Percentiles rank a stretch among this genome's conserved stretches.
Conservation (phyloP, 2,888 invertebrate genomes). For the Oscheius onirici region DNA sequence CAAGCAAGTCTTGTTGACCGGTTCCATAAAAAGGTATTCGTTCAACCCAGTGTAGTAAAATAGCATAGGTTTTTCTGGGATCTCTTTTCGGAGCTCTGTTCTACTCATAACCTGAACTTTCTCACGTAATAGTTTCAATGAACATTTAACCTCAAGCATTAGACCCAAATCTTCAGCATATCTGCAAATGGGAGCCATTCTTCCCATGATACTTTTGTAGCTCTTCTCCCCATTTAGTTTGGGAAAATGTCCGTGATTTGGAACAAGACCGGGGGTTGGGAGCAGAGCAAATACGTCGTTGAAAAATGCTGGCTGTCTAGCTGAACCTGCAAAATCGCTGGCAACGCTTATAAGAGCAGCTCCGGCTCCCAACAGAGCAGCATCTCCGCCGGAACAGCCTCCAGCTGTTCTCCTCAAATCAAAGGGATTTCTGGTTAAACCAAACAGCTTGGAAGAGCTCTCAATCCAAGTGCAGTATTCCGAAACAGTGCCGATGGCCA, state of each 20-base stretch:
- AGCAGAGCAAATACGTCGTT: constrained; percentile 18
- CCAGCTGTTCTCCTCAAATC: constrained; percentile 26
- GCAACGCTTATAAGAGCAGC: constrained; percentile 23
- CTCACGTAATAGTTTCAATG: not conserved
- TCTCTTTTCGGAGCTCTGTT: not conserved
- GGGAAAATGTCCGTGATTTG: constrained; percentile 24
- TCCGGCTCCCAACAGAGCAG: constrained; percentile 21
- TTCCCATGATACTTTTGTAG: constrained; percentile 8
- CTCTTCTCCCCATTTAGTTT: not conserved
- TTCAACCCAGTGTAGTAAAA: not conserved
- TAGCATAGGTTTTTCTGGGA: not conserved
- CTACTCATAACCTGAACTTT: not conserved
- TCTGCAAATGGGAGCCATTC: constrained; percentile 14
- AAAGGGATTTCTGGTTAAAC: constrained; percentile 20
- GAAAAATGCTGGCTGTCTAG: constrained; percentile 15
- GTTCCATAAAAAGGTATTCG: constrained; percentile 2
- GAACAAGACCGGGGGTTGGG: constrained; percentile 8
- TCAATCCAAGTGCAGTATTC: constrained; percentile 32
- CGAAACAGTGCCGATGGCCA: constrained; percentile 21
- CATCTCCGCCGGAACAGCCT: constrained; percentile 34
- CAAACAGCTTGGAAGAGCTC: constrained; percentile 5
- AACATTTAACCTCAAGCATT: not conserved
- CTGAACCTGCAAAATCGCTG: constrained; percentile 22
- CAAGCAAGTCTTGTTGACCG: not conserved
- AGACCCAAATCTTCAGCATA: constrained; percentile 21